phyloP scores from a whole-genome alignment of 1,140 invertebrate species.

The Macrostomum lignano region DNA sequence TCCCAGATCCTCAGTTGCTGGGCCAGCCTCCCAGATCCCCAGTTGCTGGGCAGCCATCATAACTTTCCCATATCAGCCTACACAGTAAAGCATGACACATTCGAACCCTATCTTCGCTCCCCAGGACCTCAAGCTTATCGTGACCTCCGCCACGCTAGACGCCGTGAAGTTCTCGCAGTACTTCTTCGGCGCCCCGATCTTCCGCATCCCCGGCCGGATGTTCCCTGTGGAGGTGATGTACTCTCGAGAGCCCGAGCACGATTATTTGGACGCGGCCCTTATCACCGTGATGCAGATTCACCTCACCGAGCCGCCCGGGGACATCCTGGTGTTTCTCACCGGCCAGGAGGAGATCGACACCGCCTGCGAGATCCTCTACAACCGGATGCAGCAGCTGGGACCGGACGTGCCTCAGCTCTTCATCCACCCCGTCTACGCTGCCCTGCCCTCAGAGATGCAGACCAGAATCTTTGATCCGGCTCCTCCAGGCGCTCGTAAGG shows the following conservation, averaged over 20 bases:
- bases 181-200: slow-evolving; percentile 20
- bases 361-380: slow-evolving; percentile 86
- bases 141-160: slow-evolving; percentile 14
- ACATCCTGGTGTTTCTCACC: slow-evolving; percentile 69
- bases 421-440: slow-evolving; percentile 88
- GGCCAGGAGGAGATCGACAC: slow-evolving; percentile 98
- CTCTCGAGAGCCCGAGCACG: slow-evolving; percentile 88
- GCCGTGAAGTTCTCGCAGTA: slow-evolving; percentile 34
- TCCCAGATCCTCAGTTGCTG: too few species aligned
- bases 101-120: too few species aligned
- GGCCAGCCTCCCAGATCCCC: too few species aligned
- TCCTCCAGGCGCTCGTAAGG: slow-evolving; percentile 78
- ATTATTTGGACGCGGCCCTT: slow-evolving; percentile 83
- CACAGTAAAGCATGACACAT: too few species aligned
- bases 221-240: slow-evolving; percentile 90
- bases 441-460: slow-evolving; percentile 95
- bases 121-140: slow-evolving; percentile 44
- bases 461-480: slow-evolving; percentile 94
- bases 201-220: slow-evolving; percentile 44
- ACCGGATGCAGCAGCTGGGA: slow-evolving; percentile 84
- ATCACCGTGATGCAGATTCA: slow-evolving; percentile 99
- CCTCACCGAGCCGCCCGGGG: slow-evolving; percentile 69
- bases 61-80: too few species aligned
- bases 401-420: slow-evolving; percentile 88
- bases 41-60: too few species aligned